phyloP scores from a whole-genome alignment of 2,113 vertebrate species.

The Chlorocebus sabaeus region DNA sequence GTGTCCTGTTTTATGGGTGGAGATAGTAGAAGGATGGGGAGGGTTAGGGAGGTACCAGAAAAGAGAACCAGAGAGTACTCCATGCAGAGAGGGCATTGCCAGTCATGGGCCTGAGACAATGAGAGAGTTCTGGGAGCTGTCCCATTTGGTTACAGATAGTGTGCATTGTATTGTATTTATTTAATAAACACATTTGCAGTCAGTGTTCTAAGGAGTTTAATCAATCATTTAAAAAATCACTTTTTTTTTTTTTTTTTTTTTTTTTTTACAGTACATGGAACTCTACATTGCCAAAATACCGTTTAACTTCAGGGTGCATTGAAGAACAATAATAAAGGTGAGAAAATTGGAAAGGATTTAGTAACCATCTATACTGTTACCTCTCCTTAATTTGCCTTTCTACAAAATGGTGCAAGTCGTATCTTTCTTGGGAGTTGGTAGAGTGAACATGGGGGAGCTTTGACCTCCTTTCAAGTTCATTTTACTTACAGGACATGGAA shows the following conservation, averaged over 20 bases:
- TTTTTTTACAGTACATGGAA: background rate
- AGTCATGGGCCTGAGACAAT: background rate
- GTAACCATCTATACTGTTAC: too few relatives aligned
- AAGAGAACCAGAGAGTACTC: constrained; percentile 7
- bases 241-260: too few relatives aligned
- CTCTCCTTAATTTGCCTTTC: background rate
- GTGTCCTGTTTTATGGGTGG: background rate
- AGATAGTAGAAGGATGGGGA: background rate
- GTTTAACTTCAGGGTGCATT: background rate
- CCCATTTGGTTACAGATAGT: background rate
- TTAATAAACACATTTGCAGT: background rate
- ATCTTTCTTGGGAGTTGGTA: background rate
- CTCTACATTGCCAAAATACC: background rate
- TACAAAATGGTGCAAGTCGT: background rate
- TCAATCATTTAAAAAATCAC: too few relatives aligned
- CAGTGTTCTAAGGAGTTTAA: background rate
- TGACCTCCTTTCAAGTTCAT: background rate
- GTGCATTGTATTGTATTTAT: background rate
- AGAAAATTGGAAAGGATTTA: background rate
- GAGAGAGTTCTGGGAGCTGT: background rate
- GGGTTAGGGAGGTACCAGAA: background rate
- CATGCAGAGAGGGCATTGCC: fast-evolving
- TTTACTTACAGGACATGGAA: background rate
- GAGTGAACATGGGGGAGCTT: background rate
- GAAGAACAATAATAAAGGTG: background rate